Evolutionary conservation across 2,888 invertebrate species (phyloP).

Genomic region (Agriopis aurantiaria): DNA sequence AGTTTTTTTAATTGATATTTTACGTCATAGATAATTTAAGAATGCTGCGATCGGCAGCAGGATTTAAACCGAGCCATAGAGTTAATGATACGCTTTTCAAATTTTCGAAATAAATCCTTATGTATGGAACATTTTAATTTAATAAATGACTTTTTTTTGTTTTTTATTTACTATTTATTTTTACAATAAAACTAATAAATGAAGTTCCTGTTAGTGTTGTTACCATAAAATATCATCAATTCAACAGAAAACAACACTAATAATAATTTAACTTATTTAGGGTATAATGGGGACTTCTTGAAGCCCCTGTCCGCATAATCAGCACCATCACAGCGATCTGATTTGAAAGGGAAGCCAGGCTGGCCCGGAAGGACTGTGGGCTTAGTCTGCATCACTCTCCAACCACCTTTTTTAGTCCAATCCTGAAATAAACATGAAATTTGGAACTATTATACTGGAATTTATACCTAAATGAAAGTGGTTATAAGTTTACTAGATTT

Average conservation of each 20-base stretch:
- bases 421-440: slow-evolving; percentile 78
- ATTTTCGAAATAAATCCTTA: no score
- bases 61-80: no score
- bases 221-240: neutral
- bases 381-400: slow-evolving; percentile 87
- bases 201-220: slow-evolving; percentile 31
- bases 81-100: no score
- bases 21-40: no score
- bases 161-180: slow-evolving; percentile 40
- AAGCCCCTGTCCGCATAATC: slow-evolving; percentile 92
- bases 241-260: neutral
- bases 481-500: no score
- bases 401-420: slow-evolving; percentile 92
- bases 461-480: neutral
- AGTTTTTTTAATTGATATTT: no score
- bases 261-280: slow-evolving; percentile 11
- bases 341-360: slow-evolving; percentile 88
- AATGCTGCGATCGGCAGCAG: no score
- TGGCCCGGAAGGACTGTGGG: slow-evolving; percentile 89
- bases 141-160: slow-evolving; percentile 21
- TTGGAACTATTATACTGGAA: neutral
- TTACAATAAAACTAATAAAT: slow-evolving; percentile 44
- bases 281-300: slow-evolving; percentile 86
- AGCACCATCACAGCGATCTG: slow-evolving; percentile 83
- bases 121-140: no score